Percentiles rank a stretch among this genome's conserved stretches.
phyloP scores from a whole-genome alignment of 2,888 invertebrate genomes.

The Chalcis sispes region DNA sequence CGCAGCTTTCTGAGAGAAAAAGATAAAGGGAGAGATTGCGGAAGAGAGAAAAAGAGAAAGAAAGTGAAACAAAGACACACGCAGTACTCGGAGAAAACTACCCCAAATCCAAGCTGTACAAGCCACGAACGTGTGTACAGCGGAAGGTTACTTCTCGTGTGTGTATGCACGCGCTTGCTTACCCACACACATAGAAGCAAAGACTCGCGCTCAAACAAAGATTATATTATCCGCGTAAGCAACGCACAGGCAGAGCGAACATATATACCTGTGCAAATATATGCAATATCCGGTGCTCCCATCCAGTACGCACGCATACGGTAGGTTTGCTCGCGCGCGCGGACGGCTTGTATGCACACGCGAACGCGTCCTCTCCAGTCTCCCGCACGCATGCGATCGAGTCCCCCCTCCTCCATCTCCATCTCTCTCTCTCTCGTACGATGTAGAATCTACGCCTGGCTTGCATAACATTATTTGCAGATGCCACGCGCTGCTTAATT shows the following conservation, averaged over 20 bases:
- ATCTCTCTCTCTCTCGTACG: background rate
- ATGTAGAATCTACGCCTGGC: conserved; percentile 44
- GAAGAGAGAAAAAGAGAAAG: conserved; percentile 2
- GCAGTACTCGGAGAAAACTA: too few relatives aligned
- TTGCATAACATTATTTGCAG: conserved; percentile 59
- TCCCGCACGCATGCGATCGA: conserved; percentile 8
- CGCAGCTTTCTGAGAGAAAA: conserved; percentile 1
- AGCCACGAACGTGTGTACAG: background rate
- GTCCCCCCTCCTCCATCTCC: background rate
- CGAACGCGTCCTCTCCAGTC: conserved; percentile 37
- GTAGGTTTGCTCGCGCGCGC: conserved; percentile 2
- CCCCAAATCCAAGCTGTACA: conserved; percentile 14
- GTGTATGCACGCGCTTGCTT: conserved; percentile 7
- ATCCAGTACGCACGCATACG: background rate
- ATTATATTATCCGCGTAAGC: conserved; percentile 53
- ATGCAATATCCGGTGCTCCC: conserved; percentile 49
- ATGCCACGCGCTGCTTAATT: conserved; percentile 54
- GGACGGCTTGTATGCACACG: background rate
- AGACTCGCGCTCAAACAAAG: conserved; percentile 51
- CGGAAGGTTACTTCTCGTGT: conserved; percentile 32
- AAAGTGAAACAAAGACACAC: too few relatives aligned
- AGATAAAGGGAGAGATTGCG: conserved; percentile 30
- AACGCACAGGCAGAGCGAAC: conserved; percentile 9
- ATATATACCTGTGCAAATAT: conserved; percentile 55
- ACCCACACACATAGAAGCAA: too few relatives aligned